Evolutionary conservation across 2,797 vertebrate species (phyloP), one percentile per base, ranked within the genome.

Genomic region (Gadopsis marmoratus): DNA sequence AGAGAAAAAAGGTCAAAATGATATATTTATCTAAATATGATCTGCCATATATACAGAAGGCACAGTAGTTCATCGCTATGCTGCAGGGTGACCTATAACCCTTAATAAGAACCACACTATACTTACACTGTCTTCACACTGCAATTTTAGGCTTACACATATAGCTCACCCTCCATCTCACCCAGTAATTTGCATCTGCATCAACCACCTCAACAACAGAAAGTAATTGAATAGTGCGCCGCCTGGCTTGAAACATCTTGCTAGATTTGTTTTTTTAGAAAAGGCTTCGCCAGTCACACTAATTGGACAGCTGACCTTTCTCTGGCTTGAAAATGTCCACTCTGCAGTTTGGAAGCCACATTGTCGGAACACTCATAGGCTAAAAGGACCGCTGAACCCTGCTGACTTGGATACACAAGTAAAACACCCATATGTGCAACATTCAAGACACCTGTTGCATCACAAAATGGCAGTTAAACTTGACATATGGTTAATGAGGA

Each of bases 271-370:
- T 54, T 58, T 35, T 45, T 23, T 12, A 17, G 59, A 41, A 19
- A 56, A 55, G 8, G 10, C 39, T 43, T 56, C 31, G 68, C 47
- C 29, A 66, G 63, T 76, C 62, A 79, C 14, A 65, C 37, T 84
- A 85, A 79, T 61, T 81, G 58, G 65, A 79, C 50, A 65, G 59
- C 50, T 73, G 72, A 68, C 59, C 75, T 77, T 79, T 85, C 35
- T 37, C 26, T 69, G 45, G 31, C 2, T 74, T 64, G 16, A 78
- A 86, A 67, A 21, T 19, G 45, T 50, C 35, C 47, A 56, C 29
- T 76, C 78, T 69, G 65, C 80, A 74, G 41, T 81, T 73, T 66
- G 37, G n/a, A 78, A 47, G 55, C 61, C 53, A 73, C 47, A 71
- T 47, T 85, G 72, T 58, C 0, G 1, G 21, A 55, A 29, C n/a